Evolutionary conservation across 2,113 vertebrate species (phyloP), one percentile per base, ranked within the genome.

Genomic region (Dolichallabes microphthalmus): DNA sequence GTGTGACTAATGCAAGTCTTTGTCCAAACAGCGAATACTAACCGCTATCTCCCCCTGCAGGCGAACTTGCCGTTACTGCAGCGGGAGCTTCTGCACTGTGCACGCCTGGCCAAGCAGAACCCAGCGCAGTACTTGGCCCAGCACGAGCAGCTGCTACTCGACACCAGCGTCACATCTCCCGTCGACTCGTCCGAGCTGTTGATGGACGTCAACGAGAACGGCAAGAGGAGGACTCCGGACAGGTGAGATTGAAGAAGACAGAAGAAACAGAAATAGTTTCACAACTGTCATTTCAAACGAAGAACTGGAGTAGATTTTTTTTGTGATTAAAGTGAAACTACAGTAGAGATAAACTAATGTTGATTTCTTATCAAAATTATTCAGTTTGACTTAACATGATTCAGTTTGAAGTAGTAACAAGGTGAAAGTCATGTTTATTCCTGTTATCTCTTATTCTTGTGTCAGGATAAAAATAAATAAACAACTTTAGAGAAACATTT

Each of bases 101-200:
- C 98, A 89, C 95, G 97, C 82, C 95, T 99, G 91, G 97, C 98
- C 91, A 98, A 99, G 95, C 97, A 98, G 96, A 98, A 95, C 75
- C 98, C 98, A 0, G 97, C 97, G 64, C 98, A 99, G 93, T 99
- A 99, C 94, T 94, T 99, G 94, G 98, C 98, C 32, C 97, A 99
- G 92, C 98, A 99, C 0, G 97, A 99, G 93, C 97, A 98, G 93
- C 96, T 98, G 78, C 95, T 99, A 82, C 94, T 99, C 91, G 96
- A 98, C 11, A 96, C 96, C 93, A 97, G 94, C 50, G 94, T 96
- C 92, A 94, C 94, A 52, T 96, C 97, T 5, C 97, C 98, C 0
- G 92, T 96, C 2, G 97, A 98, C 94, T 97, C 97, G 88, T 95
- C 97, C 0, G 98, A 99, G 85, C 96, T 97, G 88, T 94, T 99